Conservation (phyloP, 2,888 invertebrate species). For the Villa cingulata region DNA sequence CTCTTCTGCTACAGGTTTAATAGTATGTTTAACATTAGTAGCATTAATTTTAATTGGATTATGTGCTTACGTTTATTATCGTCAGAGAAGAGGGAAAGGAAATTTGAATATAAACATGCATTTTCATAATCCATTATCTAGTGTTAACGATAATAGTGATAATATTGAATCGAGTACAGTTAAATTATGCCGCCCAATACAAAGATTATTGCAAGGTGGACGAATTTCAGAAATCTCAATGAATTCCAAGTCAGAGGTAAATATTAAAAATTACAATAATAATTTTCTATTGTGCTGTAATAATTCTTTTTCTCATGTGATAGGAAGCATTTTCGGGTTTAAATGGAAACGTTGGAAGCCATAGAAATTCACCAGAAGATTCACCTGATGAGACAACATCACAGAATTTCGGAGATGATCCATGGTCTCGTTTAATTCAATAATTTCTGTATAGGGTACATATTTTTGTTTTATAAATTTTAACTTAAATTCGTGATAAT, state of each 20-base stretch:
- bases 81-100: constrained; percentile 38
- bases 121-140: constrained; percentile 36
- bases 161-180: neutral
- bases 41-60: constrained; percentile 14
- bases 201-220: constrained; percentile 20
- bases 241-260: constrained; percentile 13
- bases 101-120: constrained; percentile 35
- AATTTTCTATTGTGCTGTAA: no score
- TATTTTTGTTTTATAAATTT: no score
- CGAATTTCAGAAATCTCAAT: constrained; percentile 23
- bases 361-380: constrained; percentile 11
- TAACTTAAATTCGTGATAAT: no score
- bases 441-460: neutral
- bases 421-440: constrained; percentile 24
- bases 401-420: constrained; percentile 26
- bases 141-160: constrained; percentile 9
- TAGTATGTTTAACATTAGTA: constrained; percentile 14
- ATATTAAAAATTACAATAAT: neutral
- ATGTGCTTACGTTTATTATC: constrained; percentile 27
- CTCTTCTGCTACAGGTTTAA: constrained; percentile 7
- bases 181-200: constrained; percentile 17
- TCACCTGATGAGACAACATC: constrained; percentile 20
- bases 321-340: neutral
- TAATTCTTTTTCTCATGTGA: no score
- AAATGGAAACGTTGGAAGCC: neutral